A percentile compares a stretch with the other conserved stretches of the same genome.
Evolutionary conservation across 2,888 invertebrate species (phyloP).

Genomic region (Dolomedes plantarius): DNA sequence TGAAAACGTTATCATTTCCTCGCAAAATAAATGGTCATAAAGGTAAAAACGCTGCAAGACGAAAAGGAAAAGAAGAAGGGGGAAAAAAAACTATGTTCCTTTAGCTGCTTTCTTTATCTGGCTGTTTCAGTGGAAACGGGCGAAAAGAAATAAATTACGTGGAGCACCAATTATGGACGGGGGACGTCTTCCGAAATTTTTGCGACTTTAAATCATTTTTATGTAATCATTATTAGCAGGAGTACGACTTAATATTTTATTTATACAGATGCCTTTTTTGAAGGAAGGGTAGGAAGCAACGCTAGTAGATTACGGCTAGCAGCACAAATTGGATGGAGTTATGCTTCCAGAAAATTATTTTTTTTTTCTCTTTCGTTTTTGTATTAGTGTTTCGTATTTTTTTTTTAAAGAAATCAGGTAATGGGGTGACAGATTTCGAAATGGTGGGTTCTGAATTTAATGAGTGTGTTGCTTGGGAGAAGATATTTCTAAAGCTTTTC

Average conservation of each 20-base stretch:
- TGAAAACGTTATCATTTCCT: slow-evolving; percentile 60
- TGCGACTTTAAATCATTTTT: slow-evolving; percentile 68
- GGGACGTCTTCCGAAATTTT: slow-evolving; percentile 53
- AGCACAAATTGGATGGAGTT: slow-evolving; percentile 61
- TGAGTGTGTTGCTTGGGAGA: slow-evolving; percentile 1
- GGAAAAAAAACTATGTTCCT: slow-evolving; percentile 17
- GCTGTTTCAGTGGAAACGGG: slow-evolving; percentile 38
- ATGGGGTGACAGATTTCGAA: slow-evolving; percentile 15
- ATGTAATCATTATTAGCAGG: slow-evolving; percentile 69
- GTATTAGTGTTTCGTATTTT: not conserved
- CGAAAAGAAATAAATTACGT: slow-evolving; percentile 56
- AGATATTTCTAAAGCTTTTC: not conserved
- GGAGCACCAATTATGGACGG: slow-evolving; percentile 60
- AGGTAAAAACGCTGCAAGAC: slow-evolving; percentile 51
- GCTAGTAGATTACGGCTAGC: slow-evolving; percentile 22
- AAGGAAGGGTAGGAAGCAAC: not conserved
- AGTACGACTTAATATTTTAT: slow-evolving; percentile 70
- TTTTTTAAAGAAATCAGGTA: slow-evolving; percentile 1
- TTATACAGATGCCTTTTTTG: slow-evolving; percentile 59
- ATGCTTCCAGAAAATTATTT: slow-evolving; percentile 8
- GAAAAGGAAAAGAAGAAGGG: too few species aligned
- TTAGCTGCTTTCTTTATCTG: slow-evolving; percentile 45
- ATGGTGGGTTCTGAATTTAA: slow-evolving; percentile 12
- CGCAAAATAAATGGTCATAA: slow-evolving; percentile 64
- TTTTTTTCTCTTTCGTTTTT: not conserved